Evolutionary conservation across 2,888 invertebrate species (phyloP).

Genomic region (Stenurella melanura): DNA sequence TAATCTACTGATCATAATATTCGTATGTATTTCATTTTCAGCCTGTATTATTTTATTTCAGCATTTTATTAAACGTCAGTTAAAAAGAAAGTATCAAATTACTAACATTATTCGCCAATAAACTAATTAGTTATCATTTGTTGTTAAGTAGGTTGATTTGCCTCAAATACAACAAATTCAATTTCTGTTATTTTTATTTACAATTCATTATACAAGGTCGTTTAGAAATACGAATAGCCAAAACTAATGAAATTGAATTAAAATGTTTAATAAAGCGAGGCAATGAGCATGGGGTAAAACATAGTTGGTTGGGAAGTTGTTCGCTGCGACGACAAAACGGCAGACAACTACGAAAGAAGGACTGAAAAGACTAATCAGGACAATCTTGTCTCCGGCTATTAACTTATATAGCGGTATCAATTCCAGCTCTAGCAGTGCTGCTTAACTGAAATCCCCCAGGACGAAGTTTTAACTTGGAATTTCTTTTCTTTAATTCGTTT

Average conservation of each 20-base stretch:
- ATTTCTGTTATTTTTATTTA: background rate
- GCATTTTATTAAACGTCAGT: too few relatives aligned
- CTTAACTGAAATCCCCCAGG: conserved; percentile 63
- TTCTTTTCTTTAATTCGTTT: conserved; percentile 68
- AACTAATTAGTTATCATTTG: too few relatives aligned
- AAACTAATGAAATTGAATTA: conserved; percentile 54
- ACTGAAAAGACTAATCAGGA: conserved; percentile 70
- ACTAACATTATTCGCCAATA: too few relatives aligned
- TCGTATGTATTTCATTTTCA: too few relatives aligned
- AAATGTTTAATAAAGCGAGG: conserved; percentile 59
- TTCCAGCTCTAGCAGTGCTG: conserved; percentile 66
- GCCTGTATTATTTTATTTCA: too few relatives aligned
- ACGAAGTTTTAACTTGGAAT: conserved; percentile 65
- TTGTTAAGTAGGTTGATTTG: too few relatives aligned
- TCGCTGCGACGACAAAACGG: conserved; percentile 32
- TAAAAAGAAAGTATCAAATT: too few relatives aligned
- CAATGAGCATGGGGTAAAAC: conserved; percentile 44
- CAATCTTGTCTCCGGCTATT: conserved; percentile 73
- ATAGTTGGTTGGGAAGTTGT: conserved; percentile 29
- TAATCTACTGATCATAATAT: too few relatives aligned
- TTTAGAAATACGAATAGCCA: background rate
- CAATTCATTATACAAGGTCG: background rate
- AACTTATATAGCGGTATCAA: conserved; percentile 74
- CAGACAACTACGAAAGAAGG: conserved; percentile 36
- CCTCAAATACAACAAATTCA: background rate